A percentile compares a stretch with the other conserved stretches of the same genome.
Conservation (phyloP, 1,140 invertebrate genomes). For the Bombus haemorrhoidalis region DNA sequence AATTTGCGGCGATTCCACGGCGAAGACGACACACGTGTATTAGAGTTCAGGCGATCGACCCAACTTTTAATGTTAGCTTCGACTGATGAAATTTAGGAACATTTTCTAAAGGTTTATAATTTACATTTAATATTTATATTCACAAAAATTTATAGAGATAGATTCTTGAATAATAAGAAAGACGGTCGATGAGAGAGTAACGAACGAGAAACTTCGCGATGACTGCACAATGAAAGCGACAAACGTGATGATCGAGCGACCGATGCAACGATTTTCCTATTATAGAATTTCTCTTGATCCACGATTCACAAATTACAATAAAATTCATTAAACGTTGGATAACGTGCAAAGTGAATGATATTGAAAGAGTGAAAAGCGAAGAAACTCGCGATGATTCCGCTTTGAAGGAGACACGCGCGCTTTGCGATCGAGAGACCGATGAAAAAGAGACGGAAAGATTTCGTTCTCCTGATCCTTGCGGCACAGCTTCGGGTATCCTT, state of each 20-base stretch:
- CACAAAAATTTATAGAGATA: neutral
- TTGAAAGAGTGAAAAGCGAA: neutral
- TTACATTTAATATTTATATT: no score
- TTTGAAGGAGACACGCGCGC: conserved; percentile 47
- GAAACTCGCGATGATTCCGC: conserved; percentile 9
- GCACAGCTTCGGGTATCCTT: conserved; percentile 45
- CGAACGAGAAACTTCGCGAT: no score
- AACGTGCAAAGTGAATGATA: neutral
- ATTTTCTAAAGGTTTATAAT: no score
- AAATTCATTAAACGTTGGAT: no score
- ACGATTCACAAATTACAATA: no score
- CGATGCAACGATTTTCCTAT: neutral
- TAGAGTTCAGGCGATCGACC: no score
- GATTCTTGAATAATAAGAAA: neutral
- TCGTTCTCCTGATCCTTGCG: conserved; percentile 44
- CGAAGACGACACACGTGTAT: fast-evolving
- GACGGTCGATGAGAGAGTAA: no score
- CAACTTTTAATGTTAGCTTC: no score
- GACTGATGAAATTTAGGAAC: no score
- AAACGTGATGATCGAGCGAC: neutral
- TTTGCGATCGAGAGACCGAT: neutral
- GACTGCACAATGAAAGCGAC: neutral
- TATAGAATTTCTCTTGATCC: no score
- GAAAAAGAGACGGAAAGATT: conserved; percentile 25
- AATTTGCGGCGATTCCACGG: no score